Percentiles rank a stretch among this genome's conserved stretches.
Evolutionary conservation across 2,888 invertebrate genomes (phyloP).

Genomic region (Catonia carolina): DNA sequence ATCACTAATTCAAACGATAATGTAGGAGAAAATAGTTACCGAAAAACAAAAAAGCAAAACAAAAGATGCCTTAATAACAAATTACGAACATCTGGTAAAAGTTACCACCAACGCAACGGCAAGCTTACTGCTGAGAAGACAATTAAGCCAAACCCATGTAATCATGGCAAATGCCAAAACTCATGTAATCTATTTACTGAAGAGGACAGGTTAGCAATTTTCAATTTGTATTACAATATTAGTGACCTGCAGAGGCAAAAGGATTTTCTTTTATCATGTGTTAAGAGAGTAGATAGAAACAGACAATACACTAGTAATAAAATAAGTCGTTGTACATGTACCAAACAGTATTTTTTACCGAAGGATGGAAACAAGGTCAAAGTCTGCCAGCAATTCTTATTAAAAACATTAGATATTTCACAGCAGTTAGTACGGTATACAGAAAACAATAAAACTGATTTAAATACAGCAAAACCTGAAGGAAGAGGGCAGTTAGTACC

Average conservation of each 20-base stretch:
- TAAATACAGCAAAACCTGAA: neutral
- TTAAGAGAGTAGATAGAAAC: neutral
- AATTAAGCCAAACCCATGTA: neutral
- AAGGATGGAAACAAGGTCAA: neutral
- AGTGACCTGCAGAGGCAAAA: neutral
- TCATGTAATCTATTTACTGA: neutral
- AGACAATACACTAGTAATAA: neutral
- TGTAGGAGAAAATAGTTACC: no score
- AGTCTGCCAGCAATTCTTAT: neutral
- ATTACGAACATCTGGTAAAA: no score
- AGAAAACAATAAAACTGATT: neutral
- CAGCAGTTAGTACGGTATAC: neutral
- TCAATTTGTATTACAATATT: neutral
- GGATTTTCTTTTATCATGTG: neutral
- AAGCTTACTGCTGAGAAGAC: neutral
- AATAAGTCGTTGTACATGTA: neutral
- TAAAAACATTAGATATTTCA: neutral
- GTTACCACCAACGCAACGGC: neutral
- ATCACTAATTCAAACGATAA: no score
- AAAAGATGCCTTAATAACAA: no score
- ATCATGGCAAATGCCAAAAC: neutral
- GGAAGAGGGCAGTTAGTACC: neutral
- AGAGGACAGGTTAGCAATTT: neutral
- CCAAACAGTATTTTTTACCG: neutral
- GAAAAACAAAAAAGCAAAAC: no score